phyloP scores from a whole-genome alignment of 2,888 invertebrate genomes.

The Ormia ochracea region DNA sequence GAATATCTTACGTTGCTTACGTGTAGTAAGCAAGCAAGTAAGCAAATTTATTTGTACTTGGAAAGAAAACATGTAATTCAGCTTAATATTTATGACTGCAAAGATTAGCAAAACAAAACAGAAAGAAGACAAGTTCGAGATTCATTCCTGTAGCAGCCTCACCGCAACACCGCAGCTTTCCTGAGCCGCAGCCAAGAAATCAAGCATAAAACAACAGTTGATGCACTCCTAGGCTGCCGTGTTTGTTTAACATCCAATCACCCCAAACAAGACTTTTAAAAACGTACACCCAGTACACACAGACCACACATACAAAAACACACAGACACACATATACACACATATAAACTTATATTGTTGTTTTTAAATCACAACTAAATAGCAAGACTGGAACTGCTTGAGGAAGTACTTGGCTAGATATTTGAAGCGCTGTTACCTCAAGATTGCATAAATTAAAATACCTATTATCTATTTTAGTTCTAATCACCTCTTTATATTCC shows the following conservation, averaged over 20 bases:
- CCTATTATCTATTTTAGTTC: constrained; percentile 16
- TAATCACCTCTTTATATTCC: neutral
- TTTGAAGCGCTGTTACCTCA: constrained; percentile 34
- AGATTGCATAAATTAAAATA: constrained; percentile 50
- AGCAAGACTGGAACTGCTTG: constrained; percentile 10
- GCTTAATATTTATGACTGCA: constrained; percentile 57
- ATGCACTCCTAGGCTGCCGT: neutral
- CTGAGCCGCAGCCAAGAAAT: constrained; percentile 12
- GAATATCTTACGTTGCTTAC: neutral
- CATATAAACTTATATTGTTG: neutral
- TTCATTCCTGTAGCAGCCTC: constrained; percentile 21
- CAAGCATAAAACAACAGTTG: constrained; percentile 13
- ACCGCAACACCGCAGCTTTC: neutral
- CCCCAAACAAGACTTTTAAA: constrained; percentile 21
- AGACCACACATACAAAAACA: no score
- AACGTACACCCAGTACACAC: no score
- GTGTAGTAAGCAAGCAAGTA: no score
- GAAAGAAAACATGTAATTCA: constrained; percentile 41
- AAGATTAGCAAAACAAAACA: constrained; percentile 51
- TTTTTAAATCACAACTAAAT: neutral
- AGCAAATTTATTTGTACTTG: neutral
- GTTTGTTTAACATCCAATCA: neutral
- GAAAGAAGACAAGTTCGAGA: neutral
- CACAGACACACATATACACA: no score
- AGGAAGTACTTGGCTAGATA: neutral